Evolutionary conservation across 2,888 invertebrate genomes (phyloP), one percentile per base, ranked within the genome.

Genomic region (Mellilla xanthometata): DNA sequence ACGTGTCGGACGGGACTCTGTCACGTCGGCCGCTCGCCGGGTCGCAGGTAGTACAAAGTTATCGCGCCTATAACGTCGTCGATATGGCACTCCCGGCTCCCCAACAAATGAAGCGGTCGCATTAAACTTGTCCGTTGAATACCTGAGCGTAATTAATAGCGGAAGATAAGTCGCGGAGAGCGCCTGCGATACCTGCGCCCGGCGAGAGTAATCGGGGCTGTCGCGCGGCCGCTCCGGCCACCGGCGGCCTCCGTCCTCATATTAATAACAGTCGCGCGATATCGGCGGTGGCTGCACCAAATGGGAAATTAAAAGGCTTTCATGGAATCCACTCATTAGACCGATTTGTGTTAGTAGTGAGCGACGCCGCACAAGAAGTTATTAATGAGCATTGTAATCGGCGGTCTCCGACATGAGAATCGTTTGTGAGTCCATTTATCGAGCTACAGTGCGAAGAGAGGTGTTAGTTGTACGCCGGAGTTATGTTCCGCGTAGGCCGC

Each of bases 271-370:
- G 83, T 83, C n/a, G 75, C 53, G 56, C 72, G 85, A 75, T 88
- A 87, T 85, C 88, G 64, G 68, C 74, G 78, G 78, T 79, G 82
- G 77, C 74, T 77, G 76, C 70, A 79, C 84, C 62, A 81, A 87
- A 88, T 86, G 86, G 82, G 81, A 82, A 88, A 89, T 89, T 88
- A 88, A 89, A 88, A 86, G 86, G 79, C 86, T 87, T 83, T 86
- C 82, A 85, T 81, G 76, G 75, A 78, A 76, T 81, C 76, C 76
- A 75, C 80, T 86, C 85, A 83, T 88, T 87, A 87, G 72, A 74
- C 75, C 76, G 83, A 87, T 88, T 86, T 82, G 86, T 84, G 73
- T 73, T 71, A 67, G 68, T 65, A 58, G 66, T 75, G 64, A 73
- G 76, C 76, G 76, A 79, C 76, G 75, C 77, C 76, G 77, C 77